Percentiles rank a stretch among this genome's conserved stretches.
phyloP scores from a whole-genome alignment of 2,113 vertebrate species.

The Oceanites oceanicus region DNA sequence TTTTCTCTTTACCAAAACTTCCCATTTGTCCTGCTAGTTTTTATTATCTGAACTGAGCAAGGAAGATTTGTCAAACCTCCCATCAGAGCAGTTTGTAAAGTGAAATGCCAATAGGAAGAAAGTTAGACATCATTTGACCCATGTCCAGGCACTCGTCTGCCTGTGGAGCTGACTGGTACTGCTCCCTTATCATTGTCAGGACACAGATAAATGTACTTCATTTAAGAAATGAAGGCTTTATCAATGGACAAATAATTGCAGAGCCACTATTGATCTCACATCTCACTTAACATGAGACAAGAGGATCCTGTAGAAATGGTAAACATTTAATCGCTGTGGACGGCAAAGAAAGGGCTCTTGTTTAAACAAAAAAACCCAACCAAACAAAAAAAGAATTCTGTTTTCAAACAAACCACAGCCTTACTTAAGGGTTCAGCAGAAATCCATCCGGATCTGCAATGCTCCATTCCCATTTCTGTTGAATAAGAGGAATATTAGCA shows the following conservation, averaged over 20 bases:
- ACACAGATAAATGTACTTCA: slow-evolving; percentile 69
- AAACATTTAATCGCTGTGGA: slow-evolving; percentile 57
- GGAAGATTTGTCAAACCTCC: slow-evolving; percentile 53
- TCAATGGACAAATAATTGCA: slow-evolving; percentile 83
- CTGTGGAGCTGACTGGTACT: neutral
- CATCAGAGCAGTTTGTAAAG: slow-evolving; percentile 75
- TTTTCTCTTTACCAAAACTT: slow-evolving; percentile 9
- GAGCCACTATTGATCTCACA: slow-evolving; percentile 73
- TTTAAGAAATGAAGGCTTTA: slow-evolving; percentile 74
- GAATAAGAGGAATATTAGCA: neutral
- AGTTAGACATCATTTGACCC: slow-evolving; percentile 75
- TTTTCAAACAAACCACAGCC: neutral
- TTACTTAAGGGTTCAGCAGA: neutral
- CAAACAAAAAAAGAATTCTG: neutral
- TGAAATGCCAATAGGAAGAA: slow-evolving; percentile 77
- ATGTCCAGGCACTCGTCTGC: slow-evolving; percentile 69
- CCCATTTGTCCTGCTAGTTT: slow-evolving; percentile 42
- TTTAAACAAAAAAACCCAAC: neutral
- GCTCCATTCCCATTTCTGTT: neutral
- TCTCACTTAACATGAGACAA: slow-evolving; percentile 65
- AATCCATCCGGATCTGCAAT: neutral
- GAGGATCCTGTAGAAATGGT: slow-evolving; percentile 71
- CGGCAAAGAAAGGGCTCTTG: neutral
- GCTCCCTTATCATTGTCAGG: slow-evolving; percentile 56
- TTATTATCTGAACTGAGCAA: slow-evolving; percentile 14